Base-by-base conservation (phyloP, 2,113 vertebrate genomes). In the Aleadryas rufinucha region DNA sequence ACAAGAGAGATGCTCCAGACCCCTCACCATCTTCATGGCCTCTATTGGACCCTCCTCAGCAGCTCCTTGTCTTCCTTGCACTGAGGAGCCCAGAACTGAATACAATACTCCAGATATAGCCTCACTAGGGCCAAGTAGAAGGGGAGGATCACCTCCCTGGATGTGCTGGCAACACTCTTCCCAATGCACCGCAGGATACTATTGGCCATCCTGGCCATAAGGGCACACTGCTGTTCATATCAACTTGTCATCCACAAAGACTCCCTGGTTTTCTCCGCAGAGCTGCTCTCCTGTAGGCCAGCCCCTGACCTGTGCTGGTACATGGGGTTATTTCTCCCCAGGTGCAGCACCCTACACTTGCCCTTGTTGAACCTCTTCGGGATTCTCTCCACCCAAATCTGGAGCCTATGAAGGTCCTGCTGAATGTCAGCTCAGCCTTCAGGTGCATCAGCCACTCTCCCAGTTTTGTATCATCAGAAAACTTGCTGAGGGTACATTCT, bases 121-220 rank as follows among this genome's bases (percentile, higher is more conserved):
- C 37, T 21, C 42, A 27, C 9, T 35, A 42, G 21, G 15, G 18
- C 10, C 2, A 1, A 37, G 50, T 0, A 44, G 59, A 64, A 22
- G 8, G 12, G 3, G 10, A 23, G 8, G 17, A 37, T 27, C 17
- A 31, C 4, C 35, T 57, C 42, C 37, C 27, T 42, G 18, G 15
- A 6, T 33, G 22, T 57, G 11, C 22, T 80, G 59, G 35, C 12
- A 37, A 19, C 50, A 28, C 11, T 37, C 22, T 42, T 20, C 18
- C 22, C 0, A 0, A 9, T 18, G 30, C 31, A 49, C 2, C 7
- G 30, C 30, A 59, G 26, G 31, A 42, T 18, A 59, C 35, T 18
- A 7, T 2, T 28, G 37, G 27, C 8, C 27, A 15, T 42, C 15
- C 35, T 28, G 27, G 31, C 12, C 31, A 8, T 31, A 37, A 33